Evolutionary conservation across 2,113 vertebrate species (phyloP), one percentile per base, ranked within the genome.

Genomic region (Serinus canaria): DNA sequence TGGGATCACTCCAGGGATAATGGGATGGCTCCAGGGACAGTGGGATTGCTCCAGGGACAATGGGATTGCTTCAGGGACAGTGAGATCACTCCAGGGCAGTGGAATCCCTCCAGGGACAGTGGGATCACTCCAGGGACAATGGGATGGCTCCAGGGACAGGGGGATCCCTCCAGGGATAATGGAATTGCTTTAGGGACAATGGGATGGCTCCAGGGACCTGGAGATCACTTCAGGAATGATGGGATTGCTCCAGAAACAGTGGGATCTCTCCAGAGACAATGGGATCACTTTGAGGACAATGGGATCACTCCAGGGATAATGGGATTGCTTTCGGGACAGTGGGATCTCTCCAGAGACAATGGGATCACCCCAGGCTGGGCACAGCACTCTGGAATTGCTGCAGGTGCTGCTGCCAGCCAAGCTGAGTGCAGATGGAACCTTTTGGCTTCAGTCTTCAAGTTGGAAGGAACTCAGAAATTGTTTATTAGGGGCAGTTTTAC

Each of bases 21-120:
- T 14, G 44, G 11, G 20, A 75, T 46, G 0, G 0, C 14, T 17
- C 2, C 17, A 9, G 27, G 16, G 30, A 25, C 1, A 49, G 0
- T 37, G n/a, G 44, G n/a, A 60, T 49, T 0, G 0, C 28, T 39
- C 2, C 8, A 6, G 24, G 11, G 39, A 11, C 0, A 14, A 0
- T 2, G 15, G 49, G 44, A 22, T 23, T 0, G 0, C 37, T 4
- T 2, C 2, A 5, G 31, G 24, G 18, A 13, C 0, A 12, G 0
- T 1, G 15, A 31, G 25, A 28, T 24, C 1, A 0, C 25, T 22
- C 27, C 50, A 8, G 31, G 49, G 21, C 4, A 47, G 0, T 30
- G 43, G 55, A 20, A 59, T 37, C 1, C 0, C n/a, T 37, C 5
- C 11, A 6, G 27, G 15, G 43, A 15, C 0, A 12, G 0, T 1